Evolutionary conservation across 2,113 vertebrate species (phyloP), one percentile per base, ranked within the genome.

Genomic region (Verasper variegatus): DNA sequence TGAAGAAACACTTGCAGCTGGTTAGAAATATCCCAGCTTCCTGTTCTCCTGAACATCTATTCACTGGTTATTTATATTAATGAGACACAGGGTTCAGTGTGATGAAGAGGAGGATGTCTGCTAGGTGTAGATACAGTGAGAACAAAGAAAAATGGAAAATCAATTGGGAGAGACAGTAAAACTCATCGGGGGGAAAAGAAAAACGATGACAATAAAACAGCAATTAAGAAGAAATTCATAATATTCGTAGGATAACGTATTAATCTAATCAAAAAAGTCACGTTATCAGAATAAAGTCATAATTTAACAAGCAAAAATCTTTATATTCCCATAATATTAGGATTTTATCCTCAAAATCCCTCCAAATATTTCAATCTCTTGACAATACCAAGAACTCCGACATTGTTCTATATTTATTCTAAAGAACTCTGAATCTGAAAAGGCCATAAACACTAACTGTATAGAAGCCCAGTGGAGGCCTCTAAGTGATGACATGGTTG

Each of bases 71-170:
- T 62, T 62, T 51, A 56, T 21, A 54, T 78, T 54, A 61, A 4
- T 0, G 54, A 54, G 78, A 62, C 49, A 8, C 2, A 31, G 31
- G 14, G 27, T 15, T 27, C 4, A 42, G 71, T 23, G 66, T 35
- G 52, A 83, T 42, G 70, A 69, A 31, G 24, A 71, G 49, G 52
- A 68, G 71, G 49, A 73, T 23, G 69, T 51, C 71, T 73, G 64
- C 17, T 45, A 4, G 24, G 18, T 11, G 57, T 35, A 20, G 51
- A 70, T 55, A 27, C 55, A 82, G 45, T 49, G 45, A 1, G 15
- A 17, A 49, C 15, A 49, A 17, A 49, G 45, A 49, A 5, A 42
- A 42, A 42, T 12, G 40, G 40, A 42, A 42, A 27, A 76, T 3
- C 23, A 52, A 13, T 4, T 51, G 13, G 2, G 23, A 13, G 1